Evolutionary conservation across 2,113 vertebrate species (phyloP).

Genomic region (Callopanchax toddi): DNA sequence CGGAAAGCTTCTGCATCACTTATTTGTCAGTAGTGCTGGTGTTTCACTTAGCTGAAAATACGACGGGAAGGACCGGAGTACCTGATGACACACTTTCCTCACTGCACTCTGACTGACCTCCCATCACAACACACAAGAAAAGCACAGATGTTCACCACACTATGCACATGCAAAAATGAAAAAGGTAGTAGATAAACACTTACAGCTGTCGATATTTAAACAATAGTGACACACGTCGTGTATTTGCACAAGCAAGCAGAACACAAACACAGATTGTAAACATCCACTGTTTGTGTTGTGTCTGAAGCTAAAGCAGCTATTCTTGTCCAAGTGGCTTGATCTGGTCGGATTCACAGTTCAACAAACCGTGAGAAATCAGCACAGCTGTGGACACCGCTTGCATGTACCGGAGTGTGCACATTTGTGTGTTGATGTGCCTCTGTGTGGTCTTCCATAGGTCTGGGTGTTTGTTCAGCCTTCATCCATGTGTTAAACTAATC

Average conservation of each 20-base stretch:
- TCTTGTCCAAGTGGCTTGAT: constrained; percentile 14
- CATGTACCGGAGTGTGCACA: background rate
- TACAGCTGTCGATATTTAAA: background rate
- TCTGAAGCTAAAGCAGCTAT: constrained; percentile 2
- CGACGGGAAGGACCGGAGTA: constrained; percentile 42
- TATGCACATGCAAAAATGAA: background rate
- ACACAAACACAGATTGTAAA: background rate
- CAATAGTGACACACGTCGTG: background rate
- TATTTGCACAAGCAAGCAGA: background rate
- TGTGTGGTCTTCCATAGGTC: constrained; percentile 1
- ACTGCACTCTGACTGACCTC: constrained; percentile 63
- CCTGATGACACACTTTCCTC: constrained; percentile 53
- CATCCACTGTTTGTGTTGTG: background rate
- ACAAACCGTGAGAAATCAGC: constrained; percentile 39
- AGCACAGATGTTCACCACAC: background rate
- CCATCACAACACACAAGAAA: constrained; percentile 16
- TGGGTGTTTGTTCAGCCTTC: constrained; percentile 27
- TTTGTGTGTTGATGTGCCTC: background rate
- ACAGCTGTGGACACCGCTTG: constrained; percentile 36
- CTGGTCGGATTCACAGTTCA: constrained; percentile 37
- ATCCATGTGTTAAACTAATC: constrained; percentile 3
- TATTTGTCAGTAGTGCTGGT: constrained; percentile 43
- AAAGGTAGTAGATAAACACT: background rate
- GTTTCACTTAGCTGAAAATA: constrained; percentile 49
- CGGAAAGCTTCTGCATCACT: constrained; percentile 39